Conservation (phyloP, 2,113 vertebrate genomes). For the Vimba vimba region DNA sequence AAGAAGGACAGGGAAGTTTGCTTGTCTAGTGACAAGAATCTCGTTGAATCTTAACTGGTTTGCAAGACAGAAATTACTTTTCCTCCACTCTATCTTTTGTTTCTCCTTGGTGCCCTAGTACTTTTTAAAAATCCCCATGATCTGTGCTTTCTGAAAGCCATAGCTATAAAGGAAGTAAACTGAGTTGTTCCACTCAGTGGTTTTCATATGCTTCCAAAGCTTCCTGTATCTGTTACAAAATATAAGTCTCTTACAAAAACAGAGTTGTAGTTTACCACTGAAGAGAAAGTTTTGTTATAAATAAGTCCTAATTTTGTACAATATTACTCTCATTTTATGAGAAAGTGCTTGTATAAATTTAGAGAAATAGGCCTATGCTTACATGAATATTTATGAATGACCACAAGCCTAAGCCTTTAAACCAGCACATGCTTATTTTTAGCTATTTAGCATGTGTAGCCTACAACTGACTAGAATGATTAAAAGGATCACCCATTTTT, state of each 20-base stretch:
- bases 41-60: neutral
- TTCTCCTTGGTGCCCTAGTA: neutral
- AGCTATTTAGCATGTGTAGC: neutral
- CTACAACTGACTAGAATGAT: neutral
- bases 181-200: neutral
- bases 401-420: neutral
- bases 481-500: neutral
- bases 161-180: neutral
- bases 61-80: neutral
- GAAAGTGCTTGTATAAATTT: neutral
- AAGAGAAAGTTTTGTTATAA: neutral
- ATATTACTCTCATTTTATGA: neutral
- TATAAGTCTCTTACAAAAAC: neutral
- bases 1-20: conserved; percentile 71
- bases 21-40: neutral
- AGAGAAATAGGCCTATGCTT: neutral
- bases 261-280: neutral
- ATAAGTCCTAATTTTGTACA: neutral
- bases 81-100: neutral
- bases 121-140: neutral
- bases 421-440: neutral
- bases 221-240: conserved; percentile 4
- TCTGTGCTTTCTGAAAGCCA: neutral
- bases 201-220: neutral
- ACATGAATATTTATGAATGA: neutral